Evolutionary conservation across 2,113 vertebrate genomes (phyloP), one percentile per base, ranked within the genome.

Genomic region (Spermophilus dauricus): DNA sequence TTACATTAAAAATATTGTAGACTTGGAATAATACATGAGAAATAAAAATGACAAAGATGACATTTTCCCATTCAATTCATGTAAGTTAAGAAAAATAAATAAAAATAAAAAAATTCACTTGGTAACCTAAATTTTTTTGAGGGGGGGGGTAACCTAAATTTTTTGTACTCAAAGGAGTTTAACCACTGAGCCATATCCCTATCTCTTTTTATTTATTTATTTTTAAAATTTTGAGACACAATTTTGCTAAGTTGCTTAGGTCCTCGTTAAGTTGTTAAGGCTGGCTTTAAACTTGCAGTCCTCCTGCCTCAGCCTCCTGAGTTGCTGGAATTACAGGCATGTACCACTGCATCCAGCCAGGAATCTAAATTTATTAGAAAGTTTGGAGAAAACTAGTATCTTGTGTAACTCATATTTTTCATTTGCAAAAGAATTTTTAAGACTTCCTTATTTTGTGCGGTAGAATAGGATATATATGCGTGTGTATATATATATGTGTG

Each of bases 41-140:
- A 82, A 39, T 86, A 48, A 96, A 89, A 87, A 51, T 67, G 70
- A 56, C 39, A 77, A 92, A 89, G 8, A 56, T 61, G 94, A 89
- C 85, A 10, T 78, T 97, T 86, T 95, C 39, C 4, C 45, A 2
- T 89, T 90, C 45, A 93, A 22, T 81, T 96, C 18, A 93, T 88
- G 0, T 63, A 70, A 69, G 5, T 48, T 70, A 91, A 96, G 86
- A 91, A 97, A 94, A 88, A 48, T 89, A 86, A 94, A 94, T 96
- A 91, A 97, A 94, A 88, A 42, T 89, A 86, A 84, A 8, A 84
- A 82, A 94, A 94, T 96, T 95, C 1, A 45, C 84, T 82, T 89
- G 24, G 24, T 91, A 82, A 67, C 81, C 37, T 86, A 78, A 65
- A 69, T 58, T 58, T 58, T 53, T 51, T 51, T 51, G 48, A 51